Evolutionary conservation across 1,140 invertebrate species (phyloP), one percentile per base, ranked within the genome.

Genomic region (Caligus rogercresseyi): DNA sequence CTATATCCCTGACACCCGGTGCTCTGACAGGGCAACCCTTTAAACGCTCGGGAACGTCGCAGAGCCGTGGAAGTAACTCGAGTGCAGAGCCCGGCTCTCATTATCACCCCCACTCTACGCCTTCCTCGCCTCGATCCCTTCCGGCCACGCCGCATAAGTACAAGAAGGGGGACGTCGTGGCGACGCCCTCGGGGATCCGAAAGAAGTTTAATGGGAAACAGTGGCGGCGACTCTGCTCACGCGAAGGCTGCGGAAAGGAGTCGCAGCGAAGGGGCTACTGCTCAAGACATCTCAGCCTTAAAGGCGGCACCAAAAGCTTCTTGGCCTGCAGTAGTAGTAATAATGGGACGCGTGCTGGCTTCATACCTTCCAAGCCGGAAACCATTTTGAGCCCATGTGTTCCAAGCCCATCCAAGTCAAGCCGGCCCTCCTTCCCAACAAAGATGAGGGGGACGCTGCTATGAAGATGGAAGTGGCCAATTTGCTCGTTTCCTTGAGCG

Each of bases 191-290:
- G 71, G 94, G 94, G 66, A 92, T 98, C 67, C 77, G 92, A 2
- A 98, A 98, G 77, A 98, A 98, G 77, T 98, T 94, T 74, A 98
- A 98, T 78, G 95, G 95, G 3, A 98, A 98, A 77, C 95, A 98
- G 72, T 98, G 94, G 95, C 79, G 94, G 66, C 78, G 94, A 69
- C 79, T 98, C 51, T 96, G 91, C 74, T 92, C 89, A 64, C 89
- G 87, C 73, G 86, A 91, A 71, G 86, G 86, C 61, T 98, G 94
- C 75, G 86, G 83, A n/a, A 98, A 98, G 77, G 94, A 98, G 78
- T 96, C 91, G 68, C 94, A 98, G 75, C 77, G 93, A 31, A 78
- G 91, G 65, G 94, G 94, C 4, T 98, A 83, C 74, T 98, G 94
- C 74, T 98, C 93, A 19, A 76, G 93, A 55, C 94, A 98, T 78